Base-by-base conservation (phyloP, 2,888 invertebrate genomes). In the Drosophila mimetica region DNA sequence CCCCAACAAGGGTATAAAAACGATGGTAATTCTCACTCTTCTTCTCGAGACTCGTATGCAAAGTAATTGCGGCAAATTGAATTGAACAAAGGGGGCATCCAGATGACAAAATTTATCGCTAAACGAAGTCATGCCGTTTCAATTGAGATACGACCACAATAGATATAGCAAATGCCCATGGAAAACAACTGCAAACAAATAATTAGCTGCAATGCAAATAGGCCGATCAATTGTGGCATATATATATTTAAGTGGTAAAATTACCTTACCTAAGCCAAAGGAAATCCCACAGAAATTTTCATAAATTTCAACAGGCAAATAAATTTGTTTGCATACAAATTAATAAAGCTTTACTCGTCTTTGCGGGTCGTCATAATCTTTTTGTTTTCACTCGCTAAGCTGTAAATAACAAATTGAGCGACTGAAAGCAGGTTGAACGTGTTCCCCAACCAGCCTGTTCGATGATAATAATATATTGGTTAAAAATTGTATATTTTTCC, bases 91-190 rank as follows among this genome's bases (percentile, higher is more conserved):
- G 50, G 36, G 58, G 60, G 60, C 60, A 28, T 36, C 58, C 54
- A 60, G 63, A 71, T 74, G 60, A 77, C 74, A 71, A 71, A 75
- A 79, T 86, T 67, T 75, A 81, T 80, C 83, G 77, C 89, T 89
- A 89, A 89, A 89, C 87, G 88, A 89, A 89, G 88, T 89, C 88
- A 89, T 89, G 88, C 89, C 84, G 77, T 85, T 86, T 76, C 88
- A 89, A 89, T 89, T 89, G 88, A 86, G 75, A 53, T 54, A 51
- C 59, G 66, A 66, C 60, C 58, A 47, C 51, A 36, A 51, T 51
- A 65, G 44, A 44, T 44, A 44, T 55, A 9, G 37, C 32, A 57
- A 34, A 32, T 30, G 39, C 32, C 32, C n/a, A n/a, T n/a, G 16
- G n/a, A 14, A 16, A 44, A 44, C n/a, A n/a, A n/a, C n/a, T n/a